Percentiles rank a stretch among this genome's conserved stretches.
phyloP scores from a whole-genome alignment of 2,113 vertebrate genomes.

The Erythrocercus mccallii region DNA sequence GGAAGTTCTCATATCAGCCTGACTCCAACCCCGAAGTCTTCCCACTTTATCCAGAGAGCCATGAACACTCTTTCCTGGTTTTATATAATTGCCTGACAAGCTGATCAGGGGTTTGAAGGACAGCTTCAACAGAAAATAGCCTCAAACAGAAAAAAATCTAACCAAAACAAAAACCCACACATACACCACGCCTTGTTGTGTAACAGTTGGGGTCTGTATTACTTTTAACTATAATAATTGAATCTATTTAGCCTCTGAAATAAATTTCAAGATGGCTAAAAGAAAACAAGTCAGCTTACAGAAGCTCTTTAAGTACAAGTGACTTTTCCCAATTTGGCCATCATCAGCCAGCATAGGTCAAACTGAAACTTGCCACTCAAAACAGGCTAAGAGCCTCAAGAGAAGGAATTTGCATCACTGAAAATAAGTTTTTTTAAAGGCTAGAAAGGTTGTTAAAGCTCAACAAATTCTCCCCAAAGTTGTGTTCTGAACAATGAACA shows the following conservation, averaged over 20 bases:
- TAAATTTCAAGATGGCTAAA: not conserved
- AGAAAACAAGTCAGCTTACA: not conserved
- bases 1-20: not conserved
- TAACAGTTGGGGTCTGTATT: not conserved
- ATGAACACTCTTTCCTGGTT: not conserved
- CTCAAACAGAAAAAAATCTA: not conserved
- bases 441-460: not conserved
- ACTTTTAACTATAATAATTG: not conserved
- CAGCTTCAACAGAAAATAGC: not conserved
- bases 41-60: not conserved
- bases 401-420: not conserved
- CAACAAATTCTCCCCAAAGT: not conserved
- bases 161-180: not conserved
- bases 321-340: not conserved
- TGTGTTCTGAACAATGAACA: not conserved
- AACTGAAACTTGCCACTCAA: not conserved
- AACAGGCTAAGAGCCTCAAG: not conserved
- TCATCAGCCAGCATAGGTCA: not conserved
- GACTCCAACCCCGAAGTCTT: not conserved
- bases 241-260: not conserved
- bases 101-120: not conserved
- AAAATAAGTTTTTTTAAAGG: not conserved
- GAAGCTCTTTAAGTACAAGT: not conserved
- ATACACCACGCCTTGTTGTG: not conserved
- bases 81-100: not conserved